These are phyloP conservation scores for Enteromius argenteus DNA, from an alignment of 2,797 vertebrate species.

Conservation along the genomic window DNA sequence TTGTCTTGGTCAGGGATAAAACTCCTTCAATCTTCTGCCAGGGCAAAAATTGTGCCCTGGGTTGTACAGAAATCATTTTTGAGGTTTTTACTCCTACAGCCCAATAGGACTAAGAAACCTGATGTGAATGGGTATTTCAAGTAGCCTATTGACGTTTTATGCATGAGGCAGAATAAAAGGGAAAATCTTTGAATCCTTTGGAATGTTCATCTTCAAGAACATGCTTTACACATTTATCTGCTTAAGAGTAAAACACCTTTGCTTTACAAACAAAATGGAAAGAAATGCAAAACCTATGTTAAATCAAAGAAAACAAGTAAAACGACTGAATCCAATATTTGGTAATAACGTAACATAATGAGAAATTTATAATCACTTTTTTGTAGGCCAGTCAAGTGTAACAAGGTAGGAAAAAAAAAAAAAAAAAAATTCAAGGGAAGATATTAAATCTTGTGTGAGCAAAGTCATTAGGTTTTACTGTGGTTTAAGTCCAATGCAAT, in stretches of 20 bases:
- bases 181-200: neutral
- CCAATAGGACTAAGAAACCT: neutral
- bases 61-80: constrained; percentile 6
- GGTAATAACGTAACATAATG: neutral
- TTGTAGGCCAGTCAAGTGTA: neutral
- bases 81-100: neutral
- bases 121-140: neutral
- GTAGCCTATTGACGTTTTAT: constrained; percentile 25
- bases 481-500: neutral
- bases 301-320: neutral
- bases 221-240: neutral
- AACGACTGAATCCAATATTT: neutral
- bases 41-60: constrained; percentile 8
- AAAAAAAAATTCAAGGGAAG: no score
- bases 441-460: neutral
- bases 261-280: neutral
- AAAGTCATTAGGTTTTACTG: neutral
- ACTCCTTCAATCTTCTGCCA: constrained; percentile 2
- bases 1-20: constrained; percentile 20
- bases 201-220: constrained; percentile 44
- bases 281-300: neutral
- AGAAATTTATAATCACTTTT: neutral
- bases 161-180: constrained; percentile 21
- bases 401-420: neutral
- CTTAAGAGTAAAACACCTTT: no score